phyloP scores from a whole-genome alignment of 1,140 invertebrate genomes.

The Hyles euphorbiae region DNA sequence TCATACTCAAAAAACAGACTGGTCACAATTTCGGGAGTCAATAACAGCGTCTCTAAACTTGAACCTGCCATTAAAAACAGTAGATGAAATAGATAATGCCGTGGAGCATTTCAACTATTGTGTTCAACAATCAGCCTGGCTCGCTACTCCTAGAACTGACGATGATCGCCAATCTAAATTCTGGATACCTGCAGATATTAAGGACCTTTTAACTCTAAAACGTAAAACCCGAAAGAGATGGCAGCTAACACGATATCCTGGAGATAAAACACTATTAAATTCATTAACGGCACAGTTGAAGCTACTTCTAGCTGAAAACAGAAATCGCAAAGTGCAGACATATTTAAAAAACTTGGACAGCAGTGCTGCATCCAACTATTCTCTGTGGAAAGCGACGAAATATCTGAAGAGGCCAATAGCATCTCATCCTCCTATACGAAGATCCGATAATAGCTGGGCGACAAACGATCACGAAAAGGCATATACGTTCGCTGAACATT shows the following conservation, averaged over 20 bases:
- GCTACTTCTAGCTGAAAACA: constrained; percentile 13
- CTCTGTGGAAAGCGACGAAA: constrained; percentile 24
- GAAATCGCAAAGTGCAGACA: constrained; percentile 6
- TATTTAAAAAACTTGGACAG: constrained; percentile 14
- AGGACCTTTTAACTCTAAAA: constrained; percentile 17
- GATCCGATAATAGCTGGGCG: constrained; percentile 14
- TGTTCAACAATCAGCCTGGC: constrained; percentile 24
- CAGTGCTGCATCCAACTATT: constrained; percentile 18
- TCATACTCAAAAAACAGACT: constrained; percentile 23
- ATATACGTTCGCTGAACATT: constrained; percentile 19
- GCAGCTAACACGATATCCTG: constrained; percentile 8
- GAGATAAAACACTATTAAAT: constrained; percentile 24
- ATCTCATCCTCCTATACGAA: constrained; percentile 9
- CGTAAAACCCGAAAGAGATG: constrained; percentile 19
- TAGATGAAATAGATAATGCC: constrained; percentile 18
- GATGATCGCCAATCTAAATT: background rate
- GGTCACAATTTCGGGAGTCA: constrained; percentile 12
- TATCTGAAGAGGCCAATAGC: constrained; percentile 18
- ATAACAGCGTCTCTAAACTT: constrained; percentile 9
- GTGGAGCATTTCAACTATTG: constrained; percentile 22
- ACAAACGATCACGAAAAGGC: constrained; percentile 19
- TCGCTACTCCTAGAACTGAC: constrained; percentile 7
- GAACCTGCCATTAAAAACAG: constrained; percentile 17
- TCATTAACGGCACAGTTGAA: constrained; percentile 14
- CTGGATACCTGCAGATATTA: background rate